Percentiles rank a stretch among this genome's conserved stretches.
These are phyloP conservation scores for Sciurus niger DNA, from an alignment of 2,113 vertebrate species.

Conservation along the genomic window DNA sequence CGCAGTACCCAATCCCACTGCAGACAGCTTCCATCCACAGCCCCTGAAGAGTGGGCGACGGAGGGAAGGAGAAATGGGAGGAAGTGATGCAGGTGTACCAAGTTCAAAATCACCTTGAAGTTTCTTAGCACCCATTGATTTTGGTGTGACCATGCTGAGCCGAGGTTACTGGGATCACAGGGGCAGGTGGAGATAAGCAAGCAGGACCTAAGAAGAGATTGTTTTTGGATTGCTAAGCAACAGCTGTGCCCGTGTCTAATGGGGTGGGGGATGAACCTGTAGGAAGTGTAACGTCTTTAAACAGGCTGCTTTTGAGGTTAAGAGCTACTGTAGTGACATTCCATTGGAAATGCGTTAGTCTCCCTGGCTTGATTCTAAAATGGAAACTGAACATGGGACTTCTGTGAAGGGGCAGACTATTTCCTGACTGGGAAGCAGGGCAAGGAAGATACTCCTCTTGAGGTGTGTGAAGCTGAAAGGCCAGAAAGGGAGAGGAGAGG, in stretches of 20 bases:
- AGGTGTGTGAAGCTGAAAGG: conserved; percentile 6
- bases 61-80: not conserved
- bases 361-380: not conserved
- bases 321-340: not conserved
- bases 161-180: accelerated
- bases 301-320: conserved; percentile 58
- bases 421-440: conserved; percentile 59
- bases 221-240: conserved; percentile 77
- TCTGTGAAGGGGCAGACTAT: not conserved
- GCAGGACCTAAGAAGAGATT: not conserved
- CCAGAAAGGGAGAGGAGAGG: not conserved
- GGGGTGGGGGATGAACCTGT: not conserved
- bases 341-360: not conserved
- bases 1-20: not conserved
- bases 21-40: not conserved
- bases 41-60: not conserved
- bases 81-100: not conserved
- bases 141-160: not conserved
- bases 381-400: not conserved
- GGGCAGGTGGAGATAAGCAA: not conserved
- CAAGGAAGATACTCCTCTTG: not conserved
- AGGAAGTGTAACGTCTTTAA: conserved; percentile 65
- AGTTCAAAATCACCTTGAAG: conserved; percentile 77
- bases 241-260: conserved; percentile 25
- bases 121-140: conserved; percentile 24